Evolutionary conservation across 2,113 vertebrate species (phyloP), one percentile per base, ranked within the genome.

Genomic region (Gallinago undulata): DNA sequence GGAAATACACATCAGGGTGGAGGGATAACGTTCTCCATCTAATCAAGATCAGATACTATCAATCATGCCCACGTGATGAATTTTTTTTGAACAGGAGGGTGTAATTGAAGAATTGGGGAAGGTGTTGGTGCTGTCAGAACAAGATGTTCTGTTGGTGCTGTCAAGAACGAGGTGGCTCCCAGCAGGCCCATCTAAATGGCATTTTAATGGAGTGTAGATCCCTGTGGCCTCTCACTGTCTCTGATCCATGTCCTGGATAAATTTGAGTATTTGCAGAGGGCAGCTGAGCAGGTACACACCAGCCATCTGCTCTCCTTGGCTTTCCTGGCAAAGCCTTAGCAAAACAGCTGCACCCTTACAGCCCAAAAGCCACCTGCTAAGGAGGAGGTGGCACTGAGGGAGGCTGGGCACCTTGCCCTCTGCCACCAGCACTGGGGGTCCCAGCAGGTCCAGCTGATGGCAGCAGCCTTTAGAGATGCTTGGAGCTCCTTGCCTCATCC

Each of bases 241-340:
- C 66, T 11, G 24, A 37, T 59, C 16, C 1, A 0, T 0, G 0
- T 2, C 9, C 13, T 1, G 70, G 76, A 31, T 18, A 16, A 1
- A 0, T 13, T 31, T n/a, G 41, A 48, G 5, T 12, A 7, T 35
- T 25, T 43, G 53, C 47, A 78, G 51, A 39, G n/a, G 19, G 2
- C 37, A 13, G 47, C n/a, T 12, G 31, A 31, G 67, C 13, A 19
- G 21, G 28, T 17, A 30, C 28, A 33, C 2, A 4, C 14, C 39
- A 17, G 22, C 43, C 39, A 8, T 0, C 72, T 50, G 31, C 64
- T 72, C 41, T 2, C 1, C 1, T 24, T 19, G 10, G 67, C 41
- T 74, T 45, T n/a, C 43, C 51, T 19, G 31, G n/a, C 45, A 33
- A 41, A 60, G 7, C 67, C 39, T 43, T 2, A 33, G 31, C 50